phyloP scores from a whole-genome alignment of 2,113 vertebrate genomes.

The Desmodus rotundus region DNA sequence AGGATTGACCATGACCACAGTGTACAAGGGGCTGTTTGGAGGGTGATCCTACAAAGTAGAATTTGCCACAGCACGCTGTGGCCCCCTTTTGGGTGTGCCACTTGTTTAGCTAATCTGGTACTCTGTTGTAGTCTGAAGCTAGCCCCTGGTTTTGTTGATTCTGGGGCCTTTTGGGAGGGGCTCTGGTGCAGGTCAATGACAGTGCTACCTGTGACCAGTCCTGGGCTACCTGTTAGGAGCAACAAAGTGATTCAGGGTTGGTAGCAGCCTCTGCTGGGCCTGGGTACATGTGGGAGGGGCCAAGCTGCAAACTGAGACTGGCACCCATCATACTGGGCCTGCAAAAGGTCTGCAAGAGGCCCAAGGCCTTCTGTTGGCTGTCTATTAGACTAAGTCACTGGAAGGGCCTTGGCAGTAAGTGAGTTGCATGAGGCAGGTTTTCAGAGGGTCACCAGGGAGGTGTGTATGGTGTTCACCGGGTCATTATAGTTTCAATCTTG shows the following conservation, averaged over 20 bases:
- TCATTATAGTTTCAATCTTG: background rate
- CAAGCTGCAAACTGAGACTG: background rate
- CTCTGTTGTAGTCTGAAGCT: background rate
- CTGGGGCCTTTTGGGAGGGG: background rate
- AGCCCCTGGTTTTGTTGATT: background rate
- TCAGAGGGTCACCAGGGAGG: background rate
- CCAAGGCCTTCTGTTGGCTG: background rate
- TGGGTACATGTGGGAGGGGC: background rate
- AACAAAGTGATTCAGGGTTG: background rate
- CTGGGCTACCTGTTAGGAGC: no score
- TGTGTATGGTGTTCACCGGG: background rate
- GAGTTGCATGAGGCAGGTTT: background rate
- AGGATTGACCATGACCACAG: background rate
- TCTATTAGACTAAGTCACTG: background rate
- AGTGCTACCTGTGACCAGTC: background rate
- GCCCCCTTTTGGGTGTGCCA: background rate
- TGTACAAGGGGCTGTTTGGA: background rate
- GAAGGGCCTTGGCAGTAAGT: background rate
- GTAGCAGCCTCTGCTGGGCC: background rate
- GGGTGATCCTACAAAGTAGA: background rate
- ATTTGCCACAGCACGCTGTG: background rate
- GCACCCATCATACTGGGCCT: background rate
- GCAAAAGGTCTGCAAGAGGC: background rate
- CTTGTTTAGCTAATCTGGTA: background rate
- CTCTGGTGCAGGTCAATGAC: background rate